phyloP scores from a whole-genome alignment of 2,797 vertebrate genomes.

The Tragopan temminckii region DNA sequence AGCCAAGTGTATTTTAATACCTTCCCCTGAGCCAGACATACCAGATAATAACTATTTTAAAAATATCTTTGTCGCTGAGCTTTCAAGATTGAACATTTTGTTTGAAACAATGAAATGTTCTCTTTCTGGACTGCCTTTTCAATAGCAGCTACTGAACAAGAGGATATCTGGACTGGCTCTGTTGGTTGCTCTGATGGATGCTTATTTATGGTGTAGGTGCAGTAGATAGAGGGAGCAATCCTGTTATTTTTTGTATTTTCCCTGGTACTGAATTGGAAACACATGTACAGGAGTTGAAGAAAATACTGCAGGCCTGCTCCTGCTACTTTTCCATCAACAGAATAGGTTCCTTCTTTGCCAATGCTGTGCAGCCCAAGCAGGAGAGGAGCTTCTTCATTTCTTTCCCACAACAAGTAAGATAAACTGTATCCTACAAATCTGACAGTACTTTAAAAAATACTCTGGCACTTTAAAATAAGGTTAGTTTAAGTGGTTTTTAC shows the following conservation, averaged over 20 bases:
- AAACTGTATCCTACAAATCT: neutral
- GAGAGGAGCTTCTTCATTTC: fast-evolving
- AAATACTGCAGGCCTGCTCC: neutral
- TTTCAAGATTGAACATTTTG: neutral
- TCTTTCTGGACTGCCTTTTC: neutral
- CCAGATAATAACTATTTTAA: neutral
- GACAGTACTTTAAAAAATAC: neutral
- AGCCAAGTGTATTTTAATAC: neutral
- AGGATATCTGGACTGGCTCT: neutral
- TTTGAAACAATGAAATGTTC: neutral
- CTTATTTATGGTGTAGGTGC: neutral
- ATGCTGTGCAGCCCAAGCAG: fast-evolving
- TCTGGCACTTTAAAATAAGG: neutral
- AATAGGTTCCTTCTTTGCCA: neutral
- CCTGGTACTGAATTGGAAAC: neutral
- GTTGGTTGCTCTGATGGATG: neutral
- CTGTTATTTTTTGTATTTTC: neutral
- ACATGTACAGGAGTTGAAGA: fast-evolving
- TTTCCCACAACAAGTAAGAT: neutral
- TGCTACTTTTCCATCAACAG: neutral
- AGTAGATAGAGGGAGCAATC: neutral
- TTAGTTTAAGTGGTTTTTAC: neutral
- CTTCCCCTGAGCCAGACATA: neutral
- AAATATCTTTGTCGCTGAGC: neutral
- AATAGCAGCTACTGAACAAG: neutral